phyloP scores from a whole-genome alignment of 2,888 invertebrate genomes.

The Drosophila vallismaia region DNA sequence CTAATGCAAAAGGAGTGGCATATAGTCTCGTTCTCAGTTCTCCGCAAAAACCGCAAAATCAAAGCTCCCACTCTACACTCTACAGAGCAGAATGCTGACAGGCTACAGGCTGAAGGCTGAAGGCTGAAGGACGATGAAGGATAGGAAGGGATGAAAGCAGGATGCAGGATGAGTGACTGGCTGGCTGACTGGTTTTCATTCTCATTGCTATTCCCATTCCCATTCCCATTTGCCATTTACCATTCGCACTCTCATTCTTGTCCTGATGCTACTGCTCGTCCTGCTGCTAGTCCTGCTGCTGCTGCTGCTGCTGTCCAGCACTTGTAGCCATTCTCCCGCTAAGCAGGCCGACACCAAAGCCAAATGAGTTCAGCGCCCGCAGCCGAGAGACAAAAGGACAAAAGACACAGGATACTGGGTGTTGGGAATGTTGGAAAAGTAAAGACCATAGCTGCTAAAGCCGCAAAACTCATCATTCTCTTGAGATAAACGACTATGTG shows the following conservation, averaged over 20 bases:
- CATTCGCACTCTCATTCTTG: constrained; percentile 6
- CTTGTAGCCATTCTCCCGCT: constrained; percentile 65
- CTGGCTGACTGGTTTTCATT: constrained; percentile 25
- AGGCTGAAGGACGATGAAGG: constrained; percentile 2
- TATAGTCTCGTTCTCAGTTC: not conserved
- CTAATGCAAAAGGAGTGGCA: constrained; percentile 59
- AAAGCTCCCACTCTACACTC: constrained; percentile 57
- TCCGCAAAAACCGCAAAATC: constrained; percentile 64
- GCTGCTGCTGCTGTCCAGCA: constrained; percentile 33
- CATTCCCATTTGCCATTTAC: not conserved
- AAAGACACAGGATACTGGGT: constrained; percentile 20
- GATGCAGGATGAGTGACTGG: constrained; percentile 27
- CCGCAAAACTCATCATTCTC: not conserved
- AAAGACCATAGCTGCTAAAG: not conserved
- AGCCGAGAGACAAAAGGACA: constrained; percentile 22
- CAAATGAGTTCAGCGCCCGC: constrained; percentile 75
- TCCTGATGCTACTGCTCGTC: constrained; percentile 5
- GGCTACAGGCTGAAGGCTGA: constrained; percentile 28
- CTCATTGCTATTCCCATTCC: not conserved
- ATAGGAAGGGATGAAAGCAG: too few relatives aligned
- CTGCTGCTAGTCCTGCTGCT: constrained; percentile 18
- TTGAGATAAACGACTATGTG: not conserved
- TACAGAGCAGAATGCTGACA: constrained; percentile 62
- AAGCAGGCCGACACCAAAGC: constrained; percentile 64
- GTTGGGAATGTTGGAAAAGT: not conserved